Base-by-base conservation (phyloP, 2,888 invertebrate species). In the Tiliacea citrago region DNA sequence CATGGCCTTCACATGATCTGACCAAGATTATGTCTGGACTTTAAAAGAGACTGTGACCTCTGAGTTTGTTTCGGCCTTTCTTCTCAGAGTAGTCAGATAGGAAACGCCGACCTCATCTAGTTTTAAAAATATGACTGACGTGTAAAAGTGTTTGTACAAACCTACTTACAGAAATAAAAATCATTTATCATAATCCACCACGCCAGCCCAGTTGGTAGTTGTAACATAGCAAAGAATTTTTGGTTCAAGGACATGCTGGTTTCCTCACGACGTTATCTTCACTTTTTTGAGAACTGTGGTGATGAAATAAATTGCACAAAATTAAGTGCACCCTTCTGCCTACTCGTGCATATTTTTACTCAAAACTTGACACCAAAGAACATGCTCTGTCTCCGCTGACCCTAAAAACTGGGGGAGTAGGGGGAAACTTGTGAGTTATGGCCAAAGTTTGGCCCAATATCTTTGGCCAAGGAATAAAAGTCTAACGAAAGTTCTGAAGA, bases 371-470 rank as follows among this genome's bases (percentile, higher is more conserved):
- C 68, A 35, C 18, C n/a, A 47, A 12, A n/a, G 1, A 39, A 72
- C n/a, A 51, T 35, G 9, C 6, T 53, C 29, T 9, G 18, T 45
- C 29, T 55, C 9, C 53, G 45, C n/a, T 24, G 7, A 45, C n/a
- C 75, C 73, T 75, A n/a, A 29, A 39, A 42, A 39, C 16, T 35
- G 29, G 60, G 1, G n/a, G 1, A 16, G 8, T 10, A 5, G 18
- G 57, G 9, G 7, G 9, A 1, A 73, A 84, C 39, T 84, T 49
- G 61, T 81, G 70, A 81, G n/a, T 81, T 81, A 81, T 75, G 57
- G 10, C 47, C 39, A 4, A 84, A 84, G 42, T 81, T 84, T 10
- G 18, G 12, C 21, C 47, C 60, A 68, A 81, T 84, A 84, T 81
- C 68, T 81, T 73, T 57, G 63, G 49, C 55, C 47, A 49, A 53